Evolutionary conservation across 2,797 vertebrate genomes (phyloP), one percentile per base, ranked within the genome.

Genomic region (Miichthys miiuy): DNA sequence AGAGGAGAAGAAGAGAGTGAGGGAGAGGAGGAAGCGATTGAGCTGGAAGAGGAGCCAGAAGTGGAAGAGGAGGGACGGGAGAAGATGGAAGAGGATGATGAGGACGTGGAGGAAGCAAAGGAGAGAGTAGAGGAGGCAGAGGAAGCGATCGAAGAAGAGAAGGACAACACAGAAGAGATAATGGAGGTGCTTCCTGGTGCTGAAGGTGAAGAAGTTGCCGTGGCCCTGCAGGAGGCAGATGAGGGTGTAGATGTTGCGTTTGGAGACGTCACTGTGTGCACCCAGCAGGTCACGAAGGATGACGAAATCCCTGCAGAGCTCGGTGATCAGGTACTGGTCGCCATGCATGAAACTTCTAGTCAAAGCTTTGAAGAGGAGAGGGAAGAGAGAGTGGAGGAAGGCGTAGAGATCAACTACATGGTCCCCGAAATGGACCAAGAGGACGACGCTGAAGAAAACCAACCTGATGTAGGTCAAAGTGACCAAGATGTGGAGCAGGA

Each of bases 131-230:
- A 81, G 57, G 72, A 81, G 41, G 58, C 70, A 5, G 82, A 79
- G 50, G 82, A 84, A 54, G 83, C 57, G 9, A 23, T 4, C 21
- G 83, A 82, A 5, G 82, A 83, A 30, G 79, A 81, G 8, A 57
- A 48, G 5, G 68, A 55, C 1, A 68, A 58, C 0, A 11, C 63
- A 14, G 73, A 80, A 20, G 87, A 88, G 20, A 18, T 51, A 61
- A 23, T 0, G 0, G 79, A 83, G 52, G 55, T 25, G 46, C 25
- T 80, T 77, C 25, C 34, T 6, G 77, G 54, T 11, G 64, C 18
- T 25, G 3, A 38, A 2, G 57, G 27, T 10, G 58, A 71, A 20
- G 71, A 67, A 4, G 51, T 27, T 58, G 55, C 27, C 11, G 0
- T 23, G 0, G 13, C 21, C 8, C 3, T 20, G 11, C 71, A 57